A percentile compares a stretch with the other conserved stretches of the same genome.
phyloP scores from a whole-genome alignment of 2,888 invertebrate genomes.

The Scaptomyza polygonia region DNA sequence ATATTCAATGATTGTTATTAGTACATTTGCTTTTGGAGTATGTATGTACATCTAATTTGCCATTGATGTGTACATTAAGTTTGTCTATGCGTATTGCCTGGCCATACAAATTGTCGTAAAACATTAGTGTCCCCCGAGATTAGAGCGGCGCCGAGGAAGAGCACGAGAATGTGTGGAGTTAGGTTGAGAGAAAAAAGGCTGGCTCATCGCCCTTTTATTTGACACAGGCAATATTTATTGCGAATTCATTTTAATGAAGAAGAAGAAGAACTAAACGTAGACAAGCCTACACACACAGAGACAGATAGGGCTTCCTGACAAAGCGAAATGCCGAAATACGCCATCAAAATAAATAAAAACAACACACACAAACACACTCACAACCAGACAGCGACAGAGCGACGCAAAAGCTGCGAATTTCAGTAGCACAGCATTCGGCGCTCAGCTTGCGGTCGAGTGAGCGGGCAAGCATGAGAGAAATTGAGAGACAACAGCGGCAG shows the following conservation, averaged over 20 bases:
- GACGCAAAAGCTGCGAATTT: conserved; percentile 58
- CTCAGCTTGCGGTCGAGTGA: conserved; percentile 22
- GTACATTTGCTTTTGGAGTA: conserved; percentile 69
- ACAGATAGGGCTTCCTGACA: conserved; percentile 55
- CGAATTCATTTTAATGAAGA: conserved; percentile 77
- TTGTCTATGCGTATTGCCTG: conserved; percentile 37
- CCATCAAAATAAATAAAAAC: conserved; percentile 77
- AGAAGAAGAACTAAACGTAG: conserved; percentile 48
- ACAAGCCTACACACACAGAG: conserved; percentile 40
- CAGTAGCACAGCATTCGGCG: conserved; percentile 78
- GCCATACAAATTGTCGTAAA: conserved; percentile 73
- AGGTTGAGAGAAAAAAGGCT: conserved; percentile 48
- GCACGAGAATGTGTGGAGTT: conserved; percentile 1
- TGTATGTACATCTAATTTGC: conserved; percentile 79
- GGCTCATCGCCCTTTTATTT: conserved; percentile 79
- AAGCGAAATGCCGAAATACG: conserved; percentile 74
- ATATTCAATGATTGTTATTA: conserved; percentile 73
- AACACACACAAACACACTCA: conserved; percentile 52
- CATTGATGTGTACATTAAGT: conserved; percentile 76
- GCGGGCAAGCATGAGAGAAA: conserved; percentile 25
- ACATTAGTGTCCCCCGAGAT: conserved; percentile 77
- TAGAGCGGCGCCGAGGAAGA: conserved; percentile 45
- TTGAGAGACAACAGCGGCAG: conserved; percentile 34
- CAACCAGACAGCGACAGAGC: conserved; percentile 26
- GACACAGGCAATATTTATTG: conserved; percentile 80